Conservation (phyloP, 1,140 invertebrate genomes). For the Zaprionus lachaisei region DNA sequence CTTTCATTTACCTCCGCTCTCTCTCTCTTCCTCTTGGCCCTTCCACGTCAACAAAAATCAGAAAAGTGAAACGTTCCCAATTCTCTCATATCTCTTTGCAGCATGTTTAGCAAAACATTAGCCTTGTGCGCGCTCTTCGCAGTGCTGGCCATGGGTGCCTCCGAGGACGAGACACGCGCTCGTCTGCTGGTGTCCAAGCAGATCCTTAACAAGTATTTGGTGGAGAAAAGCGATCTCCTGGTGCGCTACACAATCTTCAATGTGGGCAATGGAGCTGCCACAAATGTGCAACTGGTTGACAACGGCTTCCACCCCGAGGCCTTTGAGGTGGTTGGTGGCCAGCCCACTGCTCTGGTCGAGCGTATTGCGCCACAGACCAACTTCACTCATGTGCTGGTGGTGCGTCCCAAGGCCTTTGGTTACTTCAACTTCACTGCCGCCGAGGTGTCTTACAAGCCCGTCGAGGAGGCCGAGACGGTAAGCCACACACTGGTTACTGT, state of each 20-base stretch:
- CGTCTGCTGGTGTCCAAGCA: conserved; percentile 93
- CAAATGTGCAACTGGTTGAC: conserved; percentile 95
- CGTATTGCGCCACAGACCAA: conserved; percentile 96
- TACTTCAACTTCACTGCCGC: conserved; percentile 99
- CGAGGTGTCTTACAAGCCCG: conserved; percentile 94
- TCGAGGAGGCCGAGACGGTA: conserved; percentile 91
- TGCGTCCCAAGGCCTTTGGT: conserved; percentile 95
- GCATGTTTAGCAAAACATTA: conserved; percentile 74
- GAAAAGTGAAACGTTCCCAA: conserved; percentile 61
- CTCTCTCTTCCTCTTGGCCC: conserved; percentile 27
- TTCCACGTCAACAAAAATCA: conserved; percentile 81
- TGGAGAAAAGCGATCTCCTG: conserved; percentile 98
- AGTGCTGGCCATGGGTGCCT: conserved; percentile 64
- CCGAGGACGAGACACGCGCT: conserved; percentile 89
- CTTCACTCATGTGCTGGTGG: conserved; percentile 96
- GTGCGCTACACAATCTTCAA: conserved; percentile 96
- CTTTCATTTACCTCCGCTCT: conserved; percentile 16
- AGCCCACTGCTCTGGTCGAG: conserved; percentile 92
- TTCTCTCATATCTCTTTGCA: conserved; percentile 35
- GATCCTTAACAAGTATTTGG: conserved; percentile 98
- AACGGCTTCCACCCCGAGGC: conserved; percentile 95
- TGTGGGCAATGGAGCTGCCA: conserved; percentile 93
- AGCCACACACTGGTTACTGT: conserved; percentile 8
- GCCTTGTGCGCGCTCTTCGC: conserved; percentile 68
- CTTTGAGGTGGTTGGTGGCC: conserved; percentile 94